These are phyloP conservation scores for Elmis aenea DNA, from an alignment of 2,888 invertebrate species.

Conservation along the genomic window DNA sequence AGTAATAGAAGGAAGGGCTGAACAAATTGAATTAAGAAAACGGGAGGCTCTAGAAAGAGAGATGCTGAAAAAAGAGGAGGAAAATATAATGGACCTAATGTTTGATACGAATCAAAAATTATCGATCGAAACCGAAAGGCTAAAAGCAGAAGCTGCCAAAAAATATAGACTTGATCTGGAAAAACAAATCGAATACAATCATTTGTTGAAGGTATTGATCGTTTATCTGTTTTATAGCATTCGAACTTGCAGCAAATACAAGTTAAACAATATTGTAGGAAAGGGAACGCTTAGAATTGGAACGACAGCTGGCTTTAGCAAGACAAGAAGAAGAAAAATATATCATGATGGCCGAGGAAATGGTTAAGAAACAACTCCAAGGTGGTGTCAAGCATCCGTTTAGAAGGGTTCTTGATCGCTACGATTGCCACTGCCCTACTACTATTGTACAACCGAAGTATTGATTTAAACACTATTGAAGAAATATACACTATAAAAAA, in stretches of 20 bases:
- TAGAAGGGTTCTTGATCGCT: conserved; percentile 34
- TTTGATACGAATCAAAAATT: conserved; percentile 37
- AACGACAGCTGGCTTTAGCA: conserved; percentile 35
- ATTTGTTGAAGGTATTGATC: conserved; percentile 37
- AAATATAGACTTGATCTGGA: conserved; percentile 41
- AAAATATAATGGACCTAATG: conserved; percentile 35
- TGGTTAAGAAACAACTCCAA: conserved; percentile 28
- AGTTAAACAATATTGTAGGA: conserved; percentile 25
- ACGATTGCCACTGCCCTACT: conserved; percentile 34
- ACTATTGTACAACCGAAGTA: conserved; percentile 9
- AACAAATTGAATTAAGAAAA: conserved; percentile 38
- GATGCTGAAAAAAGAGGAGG: conserved; percentile 38
- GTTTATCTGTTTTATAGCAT: no score
- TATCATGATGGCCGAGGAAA: conserved; percentile 32
- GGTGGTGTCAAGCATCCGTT: conserved; percentile 38
- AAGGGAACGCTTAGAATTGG: conserved; percentile 36
- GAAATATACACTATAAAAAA: no score
- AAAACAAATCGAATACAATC: conserved; percentile 43
- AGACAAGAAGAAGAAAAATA: conserved; percentile 38
- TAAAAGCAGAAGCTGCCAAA: conserved; percentile 29
- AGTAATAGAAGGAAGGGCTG: conserved; percentile 36
- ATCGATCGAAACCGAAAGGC: conserved; percentile 36
- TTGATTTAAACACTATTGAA: conserved; percentile 4
- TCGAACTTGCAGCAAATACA: not conserved
- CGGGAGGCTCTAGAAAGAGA: conserved; percentile 33